A percentile compares a stretch with the other conserved stretches of the same genome.
Evolutionary conservation across 2,888 invertebrate genomes (phyloP).

Genomic region (Harpalus rufipes): DNA sequence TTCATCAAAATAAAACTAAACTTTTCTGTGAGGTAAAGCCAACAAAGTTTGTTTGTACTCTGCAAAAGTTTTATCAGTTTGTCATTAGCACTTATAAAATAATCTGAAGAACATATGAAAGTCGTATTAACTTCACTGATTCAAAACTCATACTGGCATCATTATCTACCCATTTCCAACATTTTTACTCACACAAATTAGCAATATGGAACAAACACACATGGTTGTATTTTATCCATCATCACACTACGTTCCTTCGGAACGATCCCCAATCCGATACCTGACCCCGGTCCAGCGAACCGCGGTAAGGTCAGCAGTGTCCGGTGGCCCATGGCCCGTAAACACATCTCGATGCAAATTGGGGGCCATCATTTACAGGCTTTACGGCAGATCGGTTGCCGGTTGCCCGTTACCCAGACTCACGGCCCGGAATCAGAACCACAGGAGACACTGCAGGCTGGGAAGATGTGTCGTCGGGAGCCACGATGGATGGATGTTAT

Average conservation of each 20-base stretch:
- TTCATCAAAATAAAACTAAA: too few relatives aligned
- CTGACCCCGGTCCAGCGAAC: constrained; percentile 26
- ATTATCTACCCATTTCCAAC: too few relatives aligned
- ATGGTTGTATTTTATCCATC: background rate
- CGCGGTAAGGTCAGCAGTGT: constrained; percentile 47
- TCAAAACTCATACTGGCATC: too few relatives aligned
- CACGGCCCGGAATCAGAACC: background rate
- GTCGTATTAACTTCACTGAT: too few relatives aligned
- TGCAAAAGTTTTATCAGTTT: too few relatives aligned
- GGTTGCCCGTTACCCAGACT: constrained; percentile 18
- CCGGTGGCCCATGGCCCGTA: constrained; percentile 53
- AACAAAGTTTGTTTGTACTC: too few relatives aligned
- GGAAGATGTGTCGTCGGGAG: background rate
- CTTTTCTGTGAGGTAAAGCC: too few relatives aligned
- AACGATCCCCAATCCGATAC: background rate
- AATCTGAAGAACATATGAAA: too few relatives aligned
- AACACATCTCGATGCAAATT: constrained; percentile 62
- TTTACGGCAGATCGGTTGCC: constrained; percentile 44
- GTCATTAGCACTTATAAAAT: too few relatives aligned
- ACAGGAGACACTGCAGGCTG: background rate
- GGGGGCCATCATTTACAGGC: constrained; percentile 59
- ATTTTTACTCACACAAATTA: background rate
- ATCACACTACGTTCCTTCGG: background rate
- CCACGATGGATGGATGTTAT: background rate
- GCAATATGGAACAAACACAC: background rate